Percentiles rank a stretch among this genome's conserved stretches.
Conservation (phyloP, 2,797 vertebrate species). For the Sparidentex hasta region DNA sequence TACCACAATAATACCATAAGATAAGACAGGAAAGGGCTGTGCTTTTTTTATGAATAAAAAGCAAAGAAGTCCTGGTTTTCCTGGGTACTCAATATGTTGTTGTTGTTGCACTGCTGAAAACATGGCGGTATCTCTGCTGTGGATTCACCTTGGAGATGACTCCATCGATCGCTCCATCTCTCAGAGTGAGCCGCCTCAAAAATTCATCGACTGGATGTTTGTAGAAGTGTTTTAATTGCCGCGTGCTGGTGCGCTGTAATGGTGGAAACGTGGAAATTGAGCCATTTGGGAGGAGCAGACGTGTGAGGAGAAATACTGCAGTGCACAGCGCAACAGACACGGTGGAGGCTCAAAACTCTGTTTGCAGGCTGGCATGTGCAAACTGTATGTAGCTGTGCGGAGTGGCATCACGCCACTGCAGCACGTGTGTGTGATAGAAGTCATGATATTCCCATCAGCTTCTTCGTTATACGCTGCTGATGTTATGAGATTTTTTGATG, state of each 20-base stretch:
- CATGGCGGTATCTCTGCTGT: conserved; percentile 24
- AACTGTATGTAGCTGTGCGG: not conserved
- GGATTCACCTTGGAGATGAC: conserved; percentile 69
- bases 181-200: conserved; percentile 35
- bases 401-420: not conserved
- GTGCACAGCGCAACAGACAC: not conserved
- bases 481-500: not conserved
- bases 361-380: not conserved
- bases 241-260: conserved; percentile 23
- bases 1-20: conserved; percentile 18
- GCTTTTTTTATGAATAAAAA: conserved; percentile 7
- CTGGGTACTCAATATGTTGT: not conserved
- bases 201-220: conserved; percentile 59
- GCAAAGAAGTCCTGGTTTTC: not conserved
- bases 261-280: conserved; percentile 40
- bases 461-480: no score
- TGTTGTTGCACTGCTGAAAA: conserved; percentile 14
- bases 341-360: conserved; percentile 1
- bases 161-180: conserved; percentile 62
- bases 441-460: not conserved
- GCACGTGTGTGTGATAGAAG: not conserved
- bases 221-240: conserved; percentile 64
- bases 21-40: not conserved
- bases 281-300: conserved; percentile 26
- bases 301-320: conserved; percentile 29